phyloP scores from a whole-genome alignment of 2,888 invertebrate species.

The Dryomyza anilis region DNA sequence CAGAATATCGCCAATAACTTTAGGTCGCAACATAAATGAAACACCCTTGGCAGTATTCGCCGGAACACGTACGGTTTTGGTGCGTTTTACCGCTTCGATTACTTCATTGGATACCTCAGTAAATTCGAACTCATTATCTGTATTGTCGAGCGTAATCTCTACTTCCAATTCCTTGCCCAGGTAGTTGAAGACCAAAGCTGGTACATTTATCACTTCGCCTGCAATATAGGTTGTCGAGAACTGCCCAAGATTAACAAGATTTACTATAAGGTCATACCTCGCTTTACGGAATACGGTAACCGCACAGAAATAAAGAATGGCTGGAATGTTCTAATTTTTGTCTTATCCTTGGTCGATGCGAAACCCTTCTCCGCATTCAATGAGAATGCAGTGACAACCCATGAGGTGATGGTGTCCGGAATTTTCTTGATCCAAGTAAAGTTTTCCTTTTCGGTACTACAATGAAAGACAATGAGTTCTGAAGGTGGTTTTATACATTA shows the following conservation, averaged over 20 bases:
- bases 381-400: constrained; percentile 82
- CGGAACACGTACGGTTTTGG: constrained; percentile 70
- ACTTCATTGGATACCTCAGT: constrained; percentile 84
- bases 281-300: constrained; percentile 85
- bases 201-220: constrained; percentile 83
- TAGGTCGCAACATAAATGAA: constrained; percentile 82
- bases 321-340: constrained; percentile 75
- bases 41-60: constrained; percentile 76
- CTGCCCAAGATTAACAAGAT: no score
- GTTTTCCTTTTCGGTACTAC: constrained; percentile 42
- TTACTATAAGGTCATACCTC: no score
- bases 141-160: constrained; percentile 81
- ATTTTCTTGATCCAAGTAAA: constrained; percentile 63
- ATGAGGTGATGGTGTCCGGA: constrained; percentile 82
- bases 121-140: constrained; percentile 79
- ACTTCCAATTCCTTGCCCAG: constrained; percentile 75
- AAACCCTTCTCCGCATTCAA: constrained; percentile 75
- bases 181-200: constrained; percentile 87
- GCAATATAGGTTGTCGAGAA: no score
- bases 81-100: constrained; percentile 81
- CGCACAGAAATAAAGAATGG: constrained; percentile 85
- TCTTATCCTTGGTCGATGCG: constrained; percentile 71
- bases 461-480: background rate
- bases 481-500: no score
- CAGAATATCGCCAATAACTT: constrained; percentile 72